phyloP scores from a whole-genome alignment of 2,797 vertebrate species.

The Valencia hispanica region DNA sequence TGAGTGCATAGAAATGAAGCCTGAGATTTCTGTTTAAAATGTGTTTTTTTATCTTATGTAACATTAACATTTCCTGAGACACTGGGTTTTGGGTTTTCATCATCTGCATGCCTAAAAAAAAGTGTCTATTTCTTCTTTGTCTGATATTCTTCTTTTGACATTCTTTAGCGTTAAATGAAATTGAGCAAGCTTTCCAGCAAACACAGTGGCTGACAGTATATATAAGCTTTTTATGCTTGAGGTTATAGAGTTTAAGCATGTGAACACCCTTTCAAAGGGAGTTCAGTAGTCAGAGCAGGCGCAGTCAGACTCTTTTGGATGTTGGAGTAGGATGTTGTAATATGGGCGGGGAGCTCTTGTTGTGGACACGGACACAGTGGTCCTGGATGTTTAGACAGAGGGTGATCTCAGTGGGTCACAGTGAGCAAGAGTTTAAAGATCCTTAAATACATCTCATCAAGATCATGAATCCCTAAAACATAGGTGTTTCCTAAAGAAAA shows the following conservation, averaged over 20 bases:
- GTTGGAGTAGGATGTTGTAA: slow-evolving; percentile 64
- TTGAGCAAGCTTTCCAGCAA: background rate
- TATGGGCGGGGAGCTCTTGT: slow-evolving; percentile 59
- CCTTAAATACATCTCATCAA: slow-evolving; percentile 32
- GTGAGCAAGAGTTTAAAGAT: slow-evolving; percentile 44
- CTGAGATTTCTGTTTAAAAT: background rate
- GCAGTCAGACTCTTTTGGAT: slow-evolving; percentile 39
- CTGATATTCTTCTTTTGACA: background rate
- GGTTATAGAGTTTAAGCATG: slow-evolving; percentile 18
- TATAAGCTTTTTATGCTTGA: slow-evolving; percentile 1
- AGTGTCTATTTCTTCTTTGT: background rate
- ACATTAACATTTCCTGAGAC: background rate
- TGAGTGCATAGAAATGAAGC: background rate
- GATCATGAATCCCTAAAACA: slow-evolving; percentile 25
- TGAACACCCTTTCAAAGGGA: slow-evolving; percentile 38
- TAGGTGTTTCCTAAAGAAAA: slow-evolving; percentile 43
- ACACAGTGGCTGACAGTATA: background rate
- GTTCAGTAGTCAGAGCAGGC: slow-evolving; percentile 22
- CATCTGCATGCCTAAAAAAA: background rate
- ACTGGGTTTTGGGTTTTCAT: background rate
- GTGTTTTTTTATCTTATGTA: background rate
- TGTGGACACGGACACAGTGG: slow-evolving; percentile 58
- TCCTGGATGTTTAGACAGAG: slow-evolving; percentile 69
- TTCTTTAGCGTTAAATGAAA: background rate
- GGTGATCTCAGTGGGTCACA: slow-evolving; percentile 54